Conservation (phyloP, 2,797 vertebrate genomes). For the Muraenolepis orangiensis region DNA sequence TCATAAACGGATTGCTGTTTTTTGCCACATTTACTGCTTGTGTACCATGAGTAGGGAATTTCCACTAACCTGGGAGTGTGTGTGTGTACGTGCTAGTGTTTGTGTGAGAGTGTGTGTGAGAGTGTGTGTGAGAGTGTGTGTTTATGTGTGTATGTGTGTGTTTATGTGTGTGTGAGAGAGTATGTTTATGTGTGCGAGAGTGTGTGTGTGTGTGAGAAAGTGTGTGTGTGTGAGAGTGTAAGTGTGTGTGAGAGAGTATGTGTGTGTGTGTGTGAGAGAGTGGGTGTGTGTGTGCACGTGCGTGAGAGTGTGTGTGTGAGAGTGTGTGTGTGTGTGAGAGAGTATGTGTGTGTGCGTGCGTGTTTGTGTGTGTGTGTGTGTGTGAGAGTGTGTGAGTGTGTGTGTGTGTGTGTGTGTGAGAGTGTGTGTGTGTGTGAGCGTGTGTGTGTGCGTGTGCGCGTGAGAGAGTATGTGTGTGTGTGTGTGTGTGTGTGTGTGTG, state of each 20-base stretch:
- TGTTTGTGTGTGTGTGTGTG: neutral
- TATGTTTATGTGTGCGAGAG: neutral
- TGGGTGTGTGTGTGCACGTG: neutral
- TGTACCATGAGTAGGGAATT: neutral
- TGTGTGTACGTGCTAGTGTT: too few species aligned
- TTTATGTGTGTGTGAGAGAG: neutral
- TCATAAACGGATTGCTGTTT: too few species aligned
- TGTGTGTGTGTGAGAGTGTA: constrained; percentile 2
- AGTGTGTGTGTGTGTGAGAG: neutral
- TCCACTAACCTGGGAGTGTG: neutral
- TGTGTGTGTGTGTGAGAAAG: constrained; percentile 4
- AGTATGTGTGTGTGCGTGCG: too few species aligned
- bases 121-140: neutral
- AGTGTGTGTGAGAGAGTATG: too few species aligned
- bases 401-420: constrained; percentile 1
- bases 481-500: constrained; percentile 7
- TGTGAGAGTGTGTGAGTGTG: constrained; percentile 1
- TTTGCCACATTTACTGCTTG: too few species aligned
- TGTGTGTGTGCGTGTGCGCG: too few species aligned
- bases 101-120: neutral
- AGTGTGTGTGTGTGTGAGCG: neutral
- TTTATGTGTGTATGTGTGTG: constrained; percentile 5
- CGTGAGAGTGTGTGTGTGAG: constrained; percentile 1
- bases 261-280: neutral
- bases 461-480: too few species aligned